These are phyloP conservation scores for Colistium nudipinnis DNA, from an alignment of 2,113 vertebrate species.

Conservation along the genomic window DNA sequence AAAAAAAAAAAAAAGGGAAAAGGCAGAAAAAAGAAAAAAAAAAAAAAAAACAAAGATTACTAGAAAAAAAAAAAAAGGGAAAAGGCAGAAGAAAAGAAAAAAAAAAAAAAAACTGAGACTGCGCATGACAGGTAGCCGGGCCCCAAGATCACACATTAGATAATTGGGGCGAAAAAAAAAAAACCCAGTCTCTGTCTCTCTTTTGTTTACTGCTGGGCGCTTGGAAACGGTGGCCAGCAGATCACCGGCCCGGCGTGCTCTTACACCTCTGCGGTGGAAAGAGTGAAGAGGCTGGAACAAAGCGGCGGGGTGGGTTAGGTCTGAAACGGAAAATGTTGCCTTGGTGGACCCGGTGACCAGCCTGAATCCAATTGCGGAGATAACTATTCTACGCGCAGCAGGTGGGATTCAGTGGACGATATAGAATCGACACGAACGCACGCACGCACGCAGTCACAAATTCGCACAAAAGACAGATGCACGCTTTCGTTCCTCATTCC, in stretches of 20 bases:
- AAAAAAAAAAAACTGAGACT: constrained; percentile 54
- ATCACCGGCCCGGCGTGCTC: constrained; percentile 43
- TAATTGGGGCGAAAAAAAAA: constrained; percentile 69
- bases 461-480: constrained; percentile 31
- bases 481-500: constrained; percentile 29
- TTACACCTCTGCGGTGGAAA: constrained; percentile 59
- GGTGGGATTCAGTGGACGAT: constrained; percentile 50
- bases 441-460: constrained; percentile 19
- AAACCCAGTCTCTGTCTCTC: constrained; percentile 10
- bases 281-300: constrained; percentile 63
- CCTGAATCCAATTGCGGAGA: constrained; percentile 31
- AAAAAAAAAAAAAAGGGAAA: neutral
- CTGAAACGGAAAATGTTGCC: constrained; percentile 47
- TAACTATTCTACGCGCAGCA: constrained; percentile 41
- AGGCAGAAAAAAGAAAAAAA: too few species aligned
- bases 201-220: constrained; percentile 41
- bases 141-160: constrained; percentile 70
- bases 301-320: constrained; percentile 38
- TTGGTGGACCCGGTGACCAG: constrained; percentile 38
- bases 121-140: constrained; percentile 50
- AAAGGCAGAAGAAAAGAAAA: constrained; percentile 75
- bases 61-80: constrained; percentile 72
- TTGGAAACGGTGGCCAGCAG: constrained; percentile 53
- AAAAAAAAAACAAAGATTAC: constrained; percentile 71
- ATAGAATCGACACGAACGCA: constrained; percentile 5